These are phyloP conservation scores for Drosophila picticornis DNA, from an alignment of 2,888 invertebrate species.

Conservation along the genomic window DNA sequence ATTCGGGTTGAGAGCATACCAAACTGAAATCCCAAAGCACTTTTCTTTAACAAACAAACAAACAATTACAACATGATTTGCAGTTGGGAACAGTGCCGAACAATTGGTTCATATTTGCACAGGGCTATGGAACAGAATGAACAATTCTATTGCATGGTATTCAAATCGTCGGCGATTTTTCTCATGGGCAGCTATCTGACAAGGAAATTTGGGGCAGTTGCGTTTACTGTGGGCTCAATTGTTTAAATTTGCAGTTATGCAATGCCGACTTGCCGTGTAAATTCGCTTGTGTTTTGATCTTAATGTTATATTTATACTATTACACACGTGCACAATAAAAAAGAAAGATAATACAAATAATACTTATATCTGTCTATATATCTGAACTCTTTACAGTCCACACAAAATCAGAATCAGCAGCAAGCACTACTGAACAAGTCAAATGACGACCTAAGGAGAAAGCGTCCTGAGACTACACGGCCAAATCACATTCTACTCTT, in stretches of 20 bases:
- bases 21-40: background rate
- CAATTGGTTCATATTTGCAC: background rate
- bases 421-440: constrained; percentile 84
- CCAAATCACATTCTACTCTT: constrained; percentile 98
- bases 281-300: background rate
- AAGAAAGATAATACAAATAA: constrained; percentile 6
- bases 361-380: constrained; percentile 35
- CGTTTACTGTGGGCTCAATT: background rate
- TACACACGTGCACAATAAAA: constrained; percentile 5
- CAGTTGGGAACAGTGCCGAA: constrained; percentile 1
- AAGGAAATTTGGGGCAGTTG: constrained; percentile 8
- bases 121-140: background rate
- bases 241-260: background rate
- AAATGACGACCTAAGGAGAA: constrained; percentile 89
- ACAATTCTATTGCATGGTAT: constrained; percentile 28
- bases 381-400: constrained; percentile 77
- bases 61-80: background rate
- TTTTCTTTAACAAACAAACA: background rate
- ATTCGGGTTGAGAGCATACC: background rate
- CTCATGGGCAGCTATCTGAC: constrained; percentile 32
- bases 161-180: constrained; percentile 30
- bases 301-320: constrained; percentile 4
- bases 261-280: background rate
- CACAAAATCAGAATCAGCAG: constrained; percentile 84
- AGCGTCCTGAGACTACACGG: constrained; percentile 92